Evolutionary conservation across 1,140 invertebrate species (phyloP), one percentile per base, ranked within the genome.

Genomic region (Drosophila sp.): DNA sequence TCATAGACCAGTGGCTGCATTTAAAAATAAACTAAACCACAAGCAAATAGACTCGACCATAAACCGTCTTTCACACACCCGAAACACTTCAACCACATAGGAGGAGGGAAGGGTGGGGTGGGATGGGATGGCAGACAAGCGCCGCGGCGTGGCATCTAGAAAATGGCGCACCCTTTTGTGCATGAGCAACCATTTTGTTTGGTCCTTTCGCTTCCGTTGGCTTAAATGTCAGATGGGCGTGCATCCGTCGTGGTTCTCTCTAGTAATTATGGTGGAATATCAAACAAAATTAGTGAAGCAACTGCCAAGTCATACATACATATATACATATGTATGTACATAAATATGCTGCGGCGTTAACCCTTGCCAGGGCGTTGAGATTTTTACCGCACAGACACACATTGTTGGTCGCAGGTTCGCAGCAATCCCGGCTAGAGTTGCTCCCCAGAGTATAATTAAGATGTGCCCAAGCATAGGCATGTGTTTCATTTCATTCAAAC

Each of bases 21-120:
- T 87, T 87, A 87, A 87, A 87, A 87, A 87, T 87, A 87, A 87
- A 87, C 79, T 89, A 87, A 83, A 87, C 84, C 84, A 62, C 84
- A 71, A 66, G 80, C 84, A 87, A 89, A 89, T 87, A 80, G 68
- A 80, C 70, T 71, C 60, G 47, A 55, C 50, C 44, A 27, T 50
- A 35, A 47, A 47, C n/a, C 40, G 63, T 10, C 44, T 50, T 4
- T 5, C 44, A 50, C 44, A 2, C 25, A 5, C 44, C 44, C 8
- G 44, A 50, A 50, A 27, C 44, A 50, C 44, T 50, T 50, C 17
- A 56, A n/a, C 33, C 40, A 55, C 56, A 55, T 50, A 29, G 8
- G 55, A n/a, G 10, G 10, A 11, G 2, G 35, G 2, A 1, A 4
- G 11, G 4, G 30, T 4, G 35, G 11, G 3, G 35, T 11, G 17